Conservation (phyloP, 2,888 invertebrate species). For the Mechanitis mazaeus region DNA sequence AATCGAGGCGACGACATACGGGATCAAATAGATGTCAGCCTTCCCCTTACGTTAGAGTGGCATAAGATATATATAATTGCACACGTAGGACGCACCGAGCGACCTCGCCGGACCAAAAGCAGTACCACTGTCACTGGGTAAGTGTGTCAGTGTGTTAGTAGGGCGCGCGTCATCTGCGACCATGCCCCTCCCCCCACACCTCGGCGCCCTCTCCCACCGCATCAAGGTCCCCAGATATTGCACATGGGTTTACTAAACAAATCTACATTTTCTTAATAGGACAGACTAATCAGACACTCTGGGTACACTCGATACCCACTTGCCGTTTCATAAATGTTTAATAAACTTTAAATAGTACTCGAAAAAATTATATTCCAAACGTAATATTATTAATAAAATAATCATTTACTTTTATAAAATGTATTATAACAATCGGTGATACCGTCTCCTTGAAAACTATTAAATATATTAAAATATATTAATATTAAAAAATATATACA, state of each 20-base stretch:
- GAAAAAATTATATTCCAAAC: too few relatives aligned
- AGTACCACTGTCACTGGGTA: conserved; percentile 76
- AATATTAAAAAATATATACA: too few relatives aligned
- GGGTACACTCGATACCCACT: conserved; percentile 7
- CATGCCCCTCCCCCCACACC: conserved; percentile 49
- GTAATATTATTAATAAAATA: too few relatives aligned
- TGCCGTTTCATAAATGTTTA: neutral
- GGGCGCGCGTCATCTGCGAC: conserved; percentile 74
- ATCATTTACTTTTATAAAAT: too few relatives aligned
- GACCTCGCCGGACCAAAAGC: conserved; percentile 74
- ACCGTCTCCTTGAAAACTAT: too few relatives aligned
- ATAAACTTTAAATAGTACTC: too few relatives aligned
- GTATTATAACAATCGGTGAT: too few relatives aligned
- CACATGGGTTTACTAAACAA: conserved; percentile 53
- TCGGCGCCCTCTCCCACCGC: conserved; percentile 42
- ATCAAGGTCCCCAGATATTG: conserved; percentile 69
- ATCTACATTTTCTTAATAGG: conserved; percentile 46
- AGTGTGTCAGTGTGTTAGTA: conserved; percentile 76
- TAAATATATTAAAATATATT: too few relatives aligned
- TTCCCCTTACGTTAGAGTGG: conserved; percentile 19
- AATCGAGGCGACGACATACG: neutral
- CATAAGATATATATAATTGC: conserved; percentile 39
- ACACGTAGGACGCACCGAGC: conserved; percentile 62
- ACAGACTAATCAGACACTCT: conserved; percentile 21
- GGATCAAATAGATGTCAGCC: conserved; percentile 12